phyloP scores from a whole-genome alignment of 1,140 invertebrate genomes.

The Anoplolepis gracilipes region DNA sequence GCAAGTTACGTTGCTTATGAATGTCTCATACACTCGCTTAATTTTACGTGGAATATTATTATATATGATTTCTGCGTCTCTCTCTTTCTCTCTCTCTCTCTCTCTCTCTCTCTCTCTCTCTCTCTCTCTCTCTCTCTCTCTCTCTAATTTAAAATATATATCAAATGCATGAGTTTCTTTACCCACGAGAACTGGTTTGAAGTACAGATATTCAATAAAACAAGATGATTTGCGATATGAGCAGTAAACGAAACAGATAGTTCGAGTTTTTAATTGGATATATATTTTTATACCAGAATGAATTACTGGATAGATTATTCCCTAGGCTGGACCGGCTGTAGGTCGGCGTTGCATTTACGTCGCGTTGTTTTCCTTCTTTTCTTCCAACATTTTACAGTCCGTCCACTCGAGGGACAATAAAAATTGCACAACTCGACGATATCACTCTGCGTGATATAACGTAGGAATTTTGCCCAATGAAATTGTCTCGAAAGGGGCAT shows the following conservation, averaged over 20 bases:
- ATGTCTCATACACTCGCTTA: background rate
- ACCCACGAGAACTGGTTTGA: background rate
- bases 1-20: background rate
- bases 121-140: too few relatives aligned
- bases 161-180: constrained; percentile 4
- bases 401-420: constrained; percentile 66
- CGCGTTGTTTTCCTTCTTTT: constrained; percentile 53
- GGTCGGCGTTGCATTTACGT: constrained; percentile 54
- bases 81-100: too few relatives aligned
- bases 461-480: constrained; percentile 67
- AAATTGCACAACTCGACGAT: constrained; percentile 68
- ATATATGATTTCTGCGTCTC: background rate
- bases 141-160: background rate
- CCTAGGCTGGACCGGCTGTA: constrained; percentile 16
- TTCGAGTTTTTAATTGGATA: constrained; percentile 64
- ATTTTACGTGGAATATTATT: background rate
- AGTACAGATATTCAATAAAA: constrained; percentile 15
- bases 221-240: constrained; percentile 43
- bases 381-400: constrained; percentile 63
- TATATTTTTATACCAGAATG: constrained; percentile 60
- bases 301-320: constrained; percentile 66
- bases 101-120: too few relatives aligned
- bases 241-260: constrained; percentile 54
- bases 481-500: constrained; percentile 63
- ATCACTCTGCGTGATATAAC: constrained; percentile 46